Conservation (phyloP, 2,113 vertebrate genomes). For the Cyanoliseus patagonus region DNA sequence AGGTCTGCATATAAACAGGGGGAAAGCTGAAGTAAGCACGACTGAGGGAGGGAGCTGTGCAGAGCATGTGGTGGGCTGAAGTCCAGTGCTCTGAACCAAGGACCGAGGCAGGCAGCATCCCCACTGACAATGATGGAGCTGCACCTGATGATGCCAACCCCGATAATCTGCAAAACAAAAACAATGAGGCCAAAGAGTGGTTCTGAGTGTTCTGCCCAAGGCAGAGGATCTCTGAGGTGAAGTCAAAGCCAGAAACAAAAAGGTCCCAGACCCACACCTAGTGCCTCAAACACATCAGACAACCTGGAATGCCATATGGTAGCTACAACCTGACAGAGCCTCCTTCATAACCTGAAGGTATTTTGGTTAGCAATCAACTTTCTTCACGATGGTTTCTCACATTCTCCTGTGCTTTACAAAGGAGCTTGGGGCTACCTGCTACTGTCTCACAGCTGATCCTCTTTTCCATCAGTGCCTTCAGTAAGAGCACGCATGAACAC, state of each 20-base stretch:
- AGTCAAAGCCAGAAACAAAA: background rate
- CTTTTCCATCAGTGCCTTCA: background rate
- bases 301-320: slow-evolving; percentile 32
- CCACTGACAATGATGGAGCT: background rate
- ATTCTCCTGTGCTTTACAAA: background rate
- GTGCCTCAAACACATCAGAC: rapidly evolving
- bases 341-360: background rate
- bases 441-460: background rate
- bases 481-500: rapidly evolving
- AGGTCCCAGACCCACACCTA: background rate
- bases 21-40: rapidly evolving
- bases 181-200: background rate
- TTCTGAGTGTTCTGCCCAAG: background rate
- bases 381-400: rapidly evolving
- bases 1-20: background rate
- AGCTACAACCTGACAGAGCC: background rate
- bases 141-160: background rate
- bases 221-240: background rate
- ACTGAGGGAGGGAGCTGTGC: background rate
- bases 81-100: rapidly evolving
- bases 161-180: background rate
- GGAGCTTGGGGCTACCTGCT: background rate
- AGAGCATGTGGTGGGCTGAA: rapidly evolving
- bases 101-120: background rate
- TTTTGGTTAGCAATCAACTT: background rate